Conservation (phyloP, 2,797 vertebrate genomes). For the Propithecus deckenii region DNA sequence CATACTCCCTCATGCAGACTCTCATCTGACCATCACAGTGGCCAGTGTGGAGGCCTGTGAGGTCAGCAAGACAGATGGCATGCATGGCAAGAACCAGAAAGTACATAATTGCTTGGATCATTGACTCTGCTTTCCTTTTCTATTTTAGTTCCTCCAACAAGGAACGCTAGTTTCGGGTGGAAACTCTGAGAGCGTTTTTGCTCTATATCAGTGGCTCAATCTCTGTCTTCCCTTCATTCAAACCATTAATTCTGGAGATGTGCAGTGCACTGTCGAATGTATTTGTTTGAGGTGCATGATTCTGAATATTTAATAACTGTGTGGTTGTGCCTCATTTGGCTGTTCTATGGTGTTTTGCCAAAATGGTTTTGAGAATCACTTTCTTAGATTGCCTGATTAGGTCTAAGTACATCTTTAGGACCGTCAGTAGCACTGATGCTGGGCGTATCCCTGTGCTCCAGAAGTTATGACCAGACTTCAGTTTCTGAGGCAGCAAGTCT, state of each 20-base stretch:
- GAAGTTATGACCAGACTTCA: background rate
- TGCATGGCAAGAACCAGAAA: constrained; percentile 19
- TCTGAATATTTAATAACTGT: constrained; percentile 34
- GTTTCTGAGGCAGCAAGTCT: background rate
- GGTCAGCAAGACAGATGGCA: constrained; percentile 54
- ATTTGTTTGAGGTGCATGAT: background rate
- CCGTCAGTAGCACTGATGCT: background rate
- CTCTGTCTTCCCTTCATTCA: background rate
- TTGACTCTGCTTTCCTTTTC: constrained; percentile 39
- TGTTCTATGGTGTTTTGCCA: constrained; percentile 18
- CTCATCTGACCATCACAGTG: background rate
- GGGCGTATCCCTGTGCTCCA: background rate
- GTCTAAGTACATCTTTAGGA: background rate
- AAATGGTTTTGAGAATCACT: background rate
- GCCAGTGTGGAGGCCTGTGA: background rate
- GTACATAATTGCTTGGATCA: constrained; percentile 4
- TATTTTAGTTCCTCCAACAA: background rate
- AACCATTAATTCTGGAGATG: background rate
- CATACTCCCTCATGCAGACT: background rate
- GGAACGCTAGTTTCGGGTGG: background rate
- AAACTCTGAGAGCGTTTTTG: background rate
- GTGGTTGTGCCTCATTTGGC: background rate
- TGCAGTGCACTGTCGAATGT: background rate
- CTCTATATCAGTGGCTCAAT: background rate
- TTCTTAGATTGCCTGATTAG: constrained; percentile 26